phyloP scores from a whole-genome alignment of 2,113 vertebrate genomes.

The Xenopus tropicalis region UCB_Xtro_10.0 CM004448.2:99726501-99727000 shows the following conservation, averaged over 20 bases:
- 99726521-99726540: too few species aligned
- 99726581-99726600: too few species aligned
- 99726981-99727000: conserved; percentile 55
- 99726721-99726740: background rate
- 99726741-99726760: background rate
- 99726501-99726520: too few species aligned
- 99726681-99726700: background rate
- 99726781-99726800: conserved; percentile 1
- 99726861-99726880: background rate
- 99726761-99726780: background rate
- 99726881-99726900: background rate
- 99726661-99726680: too few species aligned
- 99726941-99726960: conserved; percentile 47
- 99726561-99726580: too few species aligned
- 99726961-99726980: conserved; percentile 48
- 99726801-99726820: background rate
- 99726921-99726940: conserved; percentile 42
- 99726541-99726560: too few species aligned
- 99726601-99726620: too few species aligned
- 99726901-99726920: background rate
- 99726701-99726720: background rate
- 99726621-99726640: too few species aligned
- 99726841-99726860: background rate
- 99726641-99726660: too few species aligned
- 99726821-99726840: background rate